Conservation (phyloP, 2,888 invertebrate species). For the Chloroclystis v-ata region DNA sequence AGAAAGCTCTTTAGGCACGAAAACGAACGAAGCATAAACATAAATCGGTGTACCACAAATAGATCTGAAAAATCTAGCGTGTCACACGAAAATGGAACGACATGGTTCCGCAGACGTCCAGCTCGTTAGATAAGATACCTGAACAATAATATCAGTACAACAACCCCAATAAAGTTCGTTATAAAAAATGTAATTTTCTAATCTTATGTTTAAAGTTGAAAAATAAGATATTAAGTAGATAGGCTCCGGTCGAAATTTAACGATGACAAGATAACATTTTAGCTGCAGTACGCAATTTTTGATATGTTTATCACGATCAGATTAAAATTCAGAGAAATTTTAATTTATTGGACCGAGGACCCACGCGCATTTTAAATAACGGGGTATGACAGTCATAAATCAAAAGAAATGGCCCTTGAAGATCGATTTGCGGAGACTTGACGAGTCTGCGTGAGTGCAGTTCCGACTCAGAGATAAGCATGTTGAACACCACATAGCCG, state of each 20-base stretch:
- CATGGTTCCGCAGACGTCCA: conserved; percentile 13
- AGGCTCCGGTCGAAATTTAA: too few species aligned
- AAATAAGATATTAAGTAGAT: too few species aligned
- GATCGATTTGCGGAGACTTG: conserved; percentile 9
- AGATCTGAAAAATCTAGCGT: conserved; percentile 24
- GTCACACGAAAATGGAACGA: conserved; percentile 17
- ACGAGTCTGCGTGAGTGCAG: not conserved
- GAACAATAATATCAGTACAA: not conserved
- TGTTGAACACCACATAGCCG: conserved; percentile 4
- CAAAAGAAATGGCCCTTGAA: conserved; percentile 9
- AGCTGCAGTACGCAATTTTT: too few species aligned
- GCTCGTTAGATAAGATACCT: not conserved
- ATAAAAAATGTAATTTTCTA: too few species aligned
- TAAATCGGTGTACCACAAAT: conserved; percentile 23
- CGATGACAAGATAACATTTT: too few species aligned
- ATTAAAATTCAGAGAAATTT: too few species aligned
- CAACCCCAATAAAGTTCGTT: not conserved
- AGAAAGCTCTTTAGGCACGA: conserved; percentile 27
- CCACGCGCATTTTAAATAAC: too few species aligned
- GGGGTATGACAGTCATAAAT: conserved; percentile 11
- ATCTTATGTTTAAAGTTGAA: too few species aligned
- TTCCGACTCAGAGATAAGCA: conserved; percentile 5
- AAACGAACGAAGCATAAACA: conserved; percentile 22
- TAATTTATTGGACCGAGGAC: too few species aligned
- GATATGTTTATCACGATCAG: too few species aligned